These are phyloP conservation scores for Daphoenositta chrysoptera DNA, from an alignment of 2,113 vertebrate species.

Conservation along the genomic window DNA sequence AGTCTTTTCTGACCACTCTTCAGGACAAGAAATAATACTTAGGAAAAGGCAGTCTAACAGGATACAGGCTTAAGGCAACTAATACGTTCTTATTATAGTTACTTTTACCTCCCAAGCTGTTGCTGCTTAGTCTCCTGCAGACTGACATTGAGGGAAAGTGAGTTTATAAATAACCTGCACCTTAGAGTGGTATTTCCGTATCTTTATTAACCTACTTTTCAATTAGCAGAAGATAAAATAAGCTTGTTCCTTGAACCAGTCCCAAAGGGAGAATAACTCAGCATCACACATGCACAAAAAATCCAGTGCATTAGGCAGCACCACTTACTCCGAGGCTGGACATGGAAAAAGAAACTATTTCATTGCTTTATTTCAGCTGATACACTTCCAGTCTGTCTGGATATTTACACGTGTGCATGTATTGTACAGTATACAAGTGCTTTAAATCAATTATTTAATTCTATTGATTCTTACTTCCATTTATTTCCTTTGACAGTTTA, in stretches of 20 bases:
- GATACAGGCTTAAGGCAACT: neutral
- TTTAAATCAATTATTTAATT: neutral
- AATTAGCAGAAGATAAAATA: constrained; percentile 21
- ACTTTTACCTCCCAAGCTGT: neutral
- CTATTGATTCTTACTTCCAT: neutral
- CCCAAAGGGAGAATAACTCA: neutral
- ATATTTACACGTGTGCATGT: neutral
- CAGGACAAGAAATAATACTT: neutral
- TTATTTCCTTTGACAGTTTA: neutral
- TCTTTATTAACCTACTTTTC: constrained; percentile 48
- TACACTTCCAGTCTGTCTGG: neutral
- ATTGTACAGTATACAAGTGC: neutral
- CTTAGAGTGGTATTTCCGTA: neutral
- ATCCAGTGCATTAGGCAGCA: neutral
- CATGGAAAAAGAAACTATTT: neutral
- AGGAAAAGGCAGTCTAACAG: neutral
- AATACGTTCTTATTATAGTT: neutral
- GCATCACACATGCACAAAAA: neutral
- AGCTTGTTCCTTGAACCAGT: neutral
- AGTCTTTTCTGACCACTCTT: neutral
- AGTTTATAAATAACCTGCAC: neutral
- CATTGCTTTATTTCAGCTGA: neutral
- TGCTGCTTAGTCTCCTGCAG: neutral
- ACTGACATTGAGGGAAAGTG: neutral
- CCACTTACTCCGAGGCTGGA: neutral